Percentiles rank a stretch among this genome's conserved stretches.
phyloP scores from a whole-genome alignment of 1,140 invertebrate species.

The Drosophila murphyi region DNA sequence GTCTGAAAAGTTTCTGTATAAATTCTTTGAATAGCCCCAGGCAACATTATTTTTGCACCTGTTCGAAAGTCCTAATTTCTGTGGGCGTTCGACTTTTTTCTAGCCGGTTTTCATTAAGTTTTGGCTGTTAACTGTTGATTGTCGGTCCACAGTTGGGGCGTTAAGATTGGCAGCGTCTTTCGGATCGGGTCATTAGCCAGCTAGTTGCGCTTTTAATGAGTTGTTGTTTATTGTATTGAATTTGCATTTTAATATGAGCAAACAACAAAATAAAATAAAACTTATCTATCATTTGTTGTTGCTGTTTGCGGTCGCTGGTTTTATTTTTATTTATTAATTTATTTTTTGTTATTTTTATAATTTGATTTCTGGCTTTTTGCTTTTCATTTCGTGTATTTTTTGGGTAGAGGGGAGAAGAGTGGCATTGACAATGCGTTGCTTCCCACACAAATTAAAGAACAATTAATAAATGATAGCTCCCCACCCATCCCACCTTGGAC shows the following conservation, averaged over 20 bases:
- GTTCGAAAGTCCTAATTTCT: background rate
- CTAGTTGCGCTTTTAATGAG: conserved; percentile 76
- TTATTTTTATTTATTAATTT: conserved; percentile 1
- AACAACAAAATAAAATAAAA: conserved; percentile 14
- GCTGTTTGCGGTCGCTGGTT: conserved; percentile 25
- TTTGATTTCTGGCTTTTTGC: conserved; percentile 14
- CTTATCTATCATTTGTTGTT: conserved; percentile 72
- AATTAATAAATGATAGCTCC: conserved; percentile 80
- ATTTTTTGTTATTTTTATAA: conserved; percentile 4
- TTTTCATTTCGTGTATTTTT: background rate
- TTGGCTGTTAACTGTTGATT: background rate
- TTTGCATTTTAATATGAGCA: conserved; percentile 70
- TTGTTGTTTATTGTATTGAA: conserved; percentile 75
- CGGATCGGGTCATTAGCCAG: conserved; percentile 50
- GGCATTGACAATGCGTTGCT: conserved; percentile 53
- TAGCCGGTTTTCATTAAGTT: background rate
- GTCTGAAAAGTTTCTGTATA: too few species aligned
- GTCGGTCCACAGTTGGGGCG: background rate
- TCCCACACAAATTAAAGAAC: conserved; percentile 81
- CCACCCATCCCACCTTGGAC: background rate
- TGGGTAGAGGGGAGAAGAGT: conserved; percentile 4
- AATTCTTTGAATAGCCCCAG: background rate
- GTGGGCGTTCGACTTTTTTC: conserved; percentile 13
- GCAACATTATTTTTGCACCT: background rate
- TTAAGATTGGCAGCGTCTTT: conserved; percentile 6